A percentile compares a stretch with the other conserved stretches of the same genome.
These are phyloP conservation scores for Amniataba percoides DNA, from an alignment of 2,797 vertebrate species.

Conservation along the genomic window DNA sequence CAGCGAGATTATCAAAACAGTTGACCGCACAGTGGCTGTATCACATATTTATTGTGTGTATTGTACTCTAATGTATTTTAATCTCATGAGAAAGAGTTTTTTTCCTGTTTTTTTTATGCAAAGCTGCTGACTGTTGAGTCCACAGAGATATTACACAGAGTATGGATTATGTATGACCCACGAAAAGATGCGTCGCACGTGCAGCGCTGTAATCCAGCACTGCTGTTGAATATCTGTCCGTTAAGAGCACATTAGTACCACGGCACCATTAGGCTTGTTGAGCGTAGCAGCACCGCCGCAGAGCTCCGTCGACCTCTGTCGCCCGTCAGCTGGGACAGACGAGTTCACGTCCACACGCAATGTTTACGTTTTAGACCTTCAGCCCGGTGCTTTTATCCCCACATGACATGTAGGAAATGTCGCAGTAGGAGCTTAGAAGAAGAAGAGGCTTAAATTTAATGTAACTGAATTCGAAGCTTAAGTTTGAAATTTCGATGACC, in stretches of 20 bases:
- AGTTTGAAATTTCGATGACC: constrained; percentile 47
- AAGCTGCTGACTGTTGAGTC: constrained; percentile 9
- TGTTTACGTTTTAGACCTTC: constrained; percentile 24
- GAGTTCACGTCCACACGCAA: background rate
- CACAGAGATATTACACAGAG: constrained; percentile 30
- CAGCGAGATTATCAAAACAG: background rate
- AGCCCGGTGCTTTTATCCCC: background rate
- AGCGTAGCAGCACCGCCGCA: constrained; percentile 36
- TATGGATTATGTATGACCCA: constrained; percentile 49
- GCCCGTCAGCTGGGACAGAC: constrained; percentile 10
- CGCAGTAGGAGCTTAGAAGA: constrained; percentile 21
- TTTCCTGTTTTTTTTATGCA: constrained; percentile 22
- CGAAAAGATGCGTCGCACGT: constrained; percentile 21
- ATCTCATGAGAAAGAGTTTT: background rate
- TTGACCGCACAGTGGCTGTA: background rate
- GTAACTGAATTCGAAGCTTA: constrained; percentile 43
- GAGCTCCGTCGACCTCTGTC: background rate
- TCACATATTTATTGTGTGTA: background rate
- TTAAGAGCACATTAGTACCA: constrained; percentile 44
- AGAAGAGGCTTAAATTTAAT: constrained; percentile 33
- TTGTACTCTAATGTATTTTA: background rate
- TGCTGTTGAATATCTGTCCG: constrained; percentile 27
- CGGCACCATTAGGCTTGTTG: constrained; percentile 8
- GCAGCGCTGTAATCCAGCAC: constrained; percentile 31
- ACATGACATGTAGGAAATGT: constrained; percentile 26